phyloP scores from a whole-genome alignment of 2,113 vertebrate species.

The sheep (Ovis aries) region ARS-UI_Ramb_v3.0 NC_056063.1:81118501-81119000 shows the following conservation, averaged over 20 bases:
- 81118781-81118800: not conserved
- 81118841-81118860: not conserved
- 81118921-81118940: not conserved
- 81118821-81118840: not conserved
- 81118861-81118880: not conserved
- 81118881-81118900: not conserved
- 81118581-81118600: not conserved
- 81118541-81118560: not conserved
- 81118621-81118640: not conserved
- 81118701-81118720: not conserved
- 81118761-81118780: not conserved
- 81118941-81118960: not conserved
- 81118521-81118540: not conserved
- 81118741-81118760: not conserved
- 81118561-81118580: not conserved
- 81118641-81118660: not conserved
- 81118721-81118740: not conserved
- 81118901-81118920: not conserved
- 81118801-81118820: not conserved
- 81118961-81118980: not conserved
- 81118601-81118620: not conserved
- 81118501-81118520: not conserved
- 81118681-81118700: not conserved
- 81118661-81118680: not conserved
- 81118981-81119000: not conserved